A percentile compares a stretch with the other conserved stretches of the same genome.
Evolutionary conservation across 2,797 vertebrate genomes (phyloP).

Genomic region (Psittacula derbiana): DNA sequence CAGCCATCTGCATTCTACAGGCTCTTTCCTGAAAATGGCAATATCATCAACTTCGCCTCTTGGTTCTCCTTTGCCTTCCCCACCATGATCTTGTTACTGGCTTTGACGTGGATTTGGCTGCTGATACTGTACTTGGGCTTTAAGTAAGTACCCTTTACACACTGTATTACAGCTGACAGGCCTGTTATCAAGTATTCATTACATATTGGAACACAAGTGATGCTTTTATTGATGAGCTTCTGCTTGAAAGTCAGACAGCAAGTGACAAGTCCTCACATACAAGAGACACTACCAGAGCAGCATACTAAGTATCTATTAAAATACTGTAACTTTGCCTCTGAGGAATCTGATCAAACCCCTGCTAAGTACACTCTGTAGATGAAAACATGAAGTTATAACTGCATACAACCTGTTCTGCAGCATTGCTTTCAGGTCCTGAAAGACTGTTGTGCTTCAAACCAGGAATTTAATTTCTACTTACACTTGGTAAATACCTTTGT

Average conservation of each 20-base stretch:
- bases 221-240: not conserved
- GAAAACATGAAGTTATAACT: not conserved
- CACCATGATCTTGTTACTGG: conserved; percentile 83
- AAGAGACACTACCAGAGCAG: not conserved
- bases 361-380: not conserved
- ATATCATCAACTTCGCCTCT: conserved; percentile 90
- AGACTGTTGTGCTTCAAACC: not conserved
- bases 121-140: conserved; percentile 87
- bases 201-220: no score
- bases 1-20: conserved; percentile 66
- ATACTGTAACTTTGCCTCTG: not conserved
- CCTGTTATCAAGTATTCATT: not conserved
- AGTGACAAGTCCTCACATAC: not conserved
- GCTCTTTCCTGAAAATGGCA: conserved; percentile 76
- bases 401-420: not conserved
- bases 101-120: conserved; percentile 87
- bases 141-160: conserved; percentile 81
- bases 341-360: not conserved
- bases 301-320: not conserved
- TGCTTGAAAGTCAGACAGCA: not conserved
- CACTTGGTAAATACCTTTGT: not conserved
- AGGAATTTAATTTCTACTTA: not conserved
- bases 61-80: conserved; percentile 94
- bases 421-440: not conserved
- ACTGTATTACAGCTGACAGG: not conserved